Conservation (phyloP, 2,888 invertebrate species). For the Diogma glabrata region DNA sequence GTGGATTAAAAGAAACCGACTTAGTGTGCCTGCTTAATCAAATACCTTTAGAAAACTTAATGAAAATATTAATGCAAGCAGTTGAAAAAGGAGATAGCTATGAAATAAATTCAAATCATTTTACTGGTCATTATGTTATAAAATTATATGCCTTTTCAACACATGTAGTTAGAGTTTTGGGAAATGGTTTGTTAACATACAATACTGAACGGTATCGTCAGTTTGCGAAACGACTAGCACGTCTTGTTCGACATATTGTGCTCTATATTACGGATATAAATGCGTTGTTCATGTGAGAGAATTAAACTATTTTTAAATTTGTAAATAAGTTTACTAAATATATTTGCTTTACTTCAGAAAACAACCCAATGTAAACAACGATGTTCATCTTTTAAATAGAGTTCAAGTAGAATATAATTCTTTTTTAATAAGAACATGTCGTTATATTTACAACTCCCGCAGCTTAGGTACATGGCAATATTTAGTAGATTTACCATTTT, state of each 20-base stretch:
- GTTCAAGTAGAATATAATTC: slow-evolving; percentile 63
- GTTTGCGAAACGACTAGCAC: slow-evolving; percentile 55
- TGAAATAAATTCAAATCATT: slow-evolving; percentile 37
- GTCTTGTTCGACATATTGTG: slow-evolving; percentile 55
- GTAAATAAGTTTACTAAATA: background rate
- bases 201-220: slow-evolving; percentile 51
- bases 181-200: slow-evolving; percentile 54
- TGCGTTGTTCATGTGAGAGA: slow-evolving; percentile 28
- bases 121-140: slow-evolving; percentile 51
- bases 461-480: slow-evolving; percentile 73
- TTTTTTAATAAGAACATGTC: slow-evolving; percentile 55
- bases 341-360: slow-evolving; percentile 20
- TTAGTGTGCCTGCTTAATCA: slow-evolving; percentile 64
- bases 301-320: background rate
- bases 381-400: slow-evolving; percentile 41
- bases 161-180: slow-evolving; percentile 48
- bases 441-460: slow-evolving; percentile 56
- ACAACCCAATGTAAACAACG: slow-evolving; percentile 30
- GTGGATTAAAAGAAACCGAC: slow-evolving; percentile 61
- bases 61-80: background rate
- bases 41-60: slow-evolving; percentile 46
- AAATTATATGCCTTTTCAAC: slow-evolving; percentile 58
- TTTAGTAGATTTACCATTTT: slow-evolving; percentile 61
- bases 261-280: slow-evolving; percentile 59
- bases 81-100: slow-evolving; percentile 29